phyloP scores from a whole-genome alignment of 2,888 invertebrate genomes.

The Eilema depressum region DNA sequence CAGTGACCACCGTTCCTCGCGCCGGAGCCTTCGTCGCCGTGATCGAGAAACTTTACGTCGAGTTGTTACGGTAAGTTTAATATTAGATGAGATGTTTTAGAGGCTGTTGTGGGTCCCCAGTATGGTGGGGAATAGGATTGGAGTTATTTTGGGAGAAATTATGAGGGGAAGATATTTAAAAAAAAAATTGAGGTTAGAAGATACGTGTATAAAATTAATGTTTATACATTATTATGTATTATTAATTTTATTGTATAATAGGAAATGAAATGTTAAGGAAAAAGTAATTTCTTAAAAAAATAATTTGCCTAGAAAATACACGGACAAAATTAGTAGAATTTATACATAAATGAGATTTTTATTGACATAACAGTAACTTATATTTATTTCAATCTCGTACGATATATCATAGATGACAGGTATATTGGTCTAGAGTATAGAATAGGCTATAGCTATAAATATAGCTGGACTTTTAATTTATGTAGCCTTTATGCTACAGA shows the following conservation, averaged over 20 bases:
- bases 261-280: neutral
- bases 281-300: neutral
- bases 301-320: too few relatives aligned
- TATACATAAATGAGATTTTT: too few relatives aligned
- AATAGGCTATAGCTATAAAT: neutral
- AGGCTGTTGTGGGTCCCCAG: neutral
- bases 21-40: constrained; percentile 55
- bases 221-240: neutral
- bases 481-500: neutral
- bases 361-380: too few relatives aligned
- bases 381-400: too few relatives aligned
- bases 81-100: constrained; percentile 11
- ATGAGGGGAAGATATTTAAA: too few relatives aligned
- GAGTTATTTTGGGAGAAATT: too few relatives aligned
- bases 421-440: neutral
- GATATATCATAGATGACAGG: too few relatives aligned
- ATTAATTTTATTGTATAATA: neutral
- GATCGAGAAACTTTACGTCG: constrained; percentile 73
- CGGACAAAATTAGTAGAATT: neutral
- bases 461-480: too few relatives aligned
- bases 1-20: constrained; percentile 59
- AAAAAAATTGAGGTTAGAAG: neutral
- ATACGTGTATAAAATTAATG: neutral
- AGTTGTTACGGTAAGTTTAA: constrained; percentile 75
- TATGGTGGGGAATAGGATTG: neutral